Evolutionary conservation across 2,113 vertebrate genomes (phyloP), one percentile per base, ranked within the genome.

Genomic region (Alethe diademata): DNA sequence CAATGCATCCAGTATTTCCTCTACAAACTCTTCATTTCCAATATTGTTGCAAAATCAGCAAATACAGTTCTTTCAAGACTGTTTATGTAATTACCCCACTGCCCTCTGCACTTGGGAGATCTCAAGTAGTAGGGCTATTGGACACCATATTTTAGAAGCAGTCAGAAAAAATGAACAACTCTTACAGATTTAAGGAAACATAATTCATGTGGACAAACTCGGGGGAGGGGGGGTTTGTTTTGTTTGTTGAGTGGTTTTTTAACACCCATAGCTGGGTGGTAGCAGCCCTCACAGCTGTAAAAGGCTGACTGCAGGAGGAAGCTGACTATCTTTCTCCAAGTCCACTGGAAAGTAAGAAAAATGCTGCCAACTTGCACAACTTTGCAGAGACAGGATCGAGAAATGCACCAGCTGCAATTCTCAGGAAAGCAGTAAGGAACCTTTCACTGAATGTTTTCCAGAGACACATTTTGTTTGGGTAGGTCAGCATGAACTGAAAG

Each of bases 181-280:
- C 2, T 9, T 62, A 78, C 10, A 51, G 53, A 82, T 50, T 31
- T 58, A 54, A 81, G 38, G 38, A 82, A 92, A 82, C 14, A 24
- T 50, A 70, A 84, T 38, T 87, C 6, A 42, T 19, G 31, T 23
- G 31, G 64, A 60, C 5, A 1, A 88, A 85, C 14, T 35, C 60
- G 16, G 4, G 1, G 2, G 8, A 2, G 2, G 4, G 1, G 2
- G 12, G 3, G 2, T 23, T 38, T 28, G 7, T 45, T 35, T 35
- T 53, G 2, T 17, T 43, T 64, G 7, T 71, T 67, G 1, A 18
- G n/a, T 40, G 19, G 2, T 2, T 9, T 31, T 76, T 67, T 8
- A 67, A 78, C 20, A 24, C 5, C 47, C 18, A 4, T 3, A 61
- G 31, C 65, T 28, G 28, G 13, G 6, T 47, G 9, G 15, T 38